Evolutionary conservation across 2,113 vertebrate species (phyloP).

Genomic region (Raja brachyura): DNA sequence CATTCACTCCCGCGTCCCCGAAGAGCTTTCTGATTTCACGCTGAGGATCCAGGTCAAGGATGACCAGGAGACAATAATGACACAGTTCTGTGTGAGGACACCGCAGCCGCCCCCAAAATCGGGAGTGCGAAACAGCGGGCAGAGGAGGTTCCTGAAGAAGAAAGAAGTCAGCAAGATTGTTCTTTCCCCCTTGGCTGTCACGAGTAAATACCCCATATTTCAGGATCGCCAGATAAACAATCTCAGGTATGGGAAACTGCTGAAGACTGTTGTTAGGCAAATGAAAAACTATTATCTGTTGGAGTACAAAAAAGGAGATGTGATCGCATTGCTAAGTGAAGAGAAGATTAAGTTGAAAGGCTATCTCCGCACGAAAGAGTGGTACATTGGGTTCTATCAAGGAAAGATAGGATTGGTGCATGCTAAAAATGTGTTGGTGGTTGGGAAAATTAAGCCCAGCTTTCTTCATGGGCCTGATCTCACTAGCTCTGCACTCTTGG

Average conservation of each 20-base stretch:
- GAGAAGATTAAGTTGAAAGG: conserved; percentile 86
- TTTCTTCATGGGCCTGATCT: conserved; percentile 76
- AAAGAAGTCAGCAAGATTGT: conserved; percentile 88
- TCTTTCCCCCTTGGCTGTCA: conserved; percentile 74
- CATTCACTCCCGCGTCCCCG: conserved; percentile 64
- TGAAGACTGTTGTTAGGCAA: conserved; percentile 89
- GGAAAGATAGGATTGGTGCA: conserved; percentile 83
- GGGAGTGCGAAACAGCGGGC: conserved; percentile 63
- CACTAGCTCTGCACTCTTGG: conserved; percentile 72
- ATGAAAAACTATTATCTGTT: conserved; percentile 86
- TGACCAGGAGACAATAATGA: conserved; percentile 71
- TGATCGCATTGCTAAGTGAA: conserved; percentile 79
- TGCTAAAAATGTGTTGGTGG: conserved; percentile 81
- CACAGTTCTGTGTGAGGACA: conserved; percentile 89
- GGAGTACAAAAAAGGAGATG: conserved; percentile 89
- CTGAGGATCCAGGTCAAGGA: conserved; percentile 84
- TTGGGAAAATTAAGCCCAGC: conserved; percentile 73
- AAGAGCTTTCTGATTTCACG: conserved; percentile 80
- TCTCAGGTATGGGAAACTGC: conserved; percentile 81
- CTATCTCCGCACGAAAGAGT: conserved; percentile 93
- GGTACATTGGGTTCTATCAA: conserved; percentile 92
- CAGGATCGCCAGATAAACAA: conserved; percentile 75
- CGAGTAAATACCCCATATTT: conserved; percentile 79
- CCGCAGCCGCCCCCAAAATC: conserved; percentile 79
- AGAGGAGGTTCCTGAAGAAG: conserved; percentile 88